These are phyloP conservation scores for Pinna nobilis DNA, from an alignment of 1,140 invertebrate species.

Conservation along the genomic window DNA sequence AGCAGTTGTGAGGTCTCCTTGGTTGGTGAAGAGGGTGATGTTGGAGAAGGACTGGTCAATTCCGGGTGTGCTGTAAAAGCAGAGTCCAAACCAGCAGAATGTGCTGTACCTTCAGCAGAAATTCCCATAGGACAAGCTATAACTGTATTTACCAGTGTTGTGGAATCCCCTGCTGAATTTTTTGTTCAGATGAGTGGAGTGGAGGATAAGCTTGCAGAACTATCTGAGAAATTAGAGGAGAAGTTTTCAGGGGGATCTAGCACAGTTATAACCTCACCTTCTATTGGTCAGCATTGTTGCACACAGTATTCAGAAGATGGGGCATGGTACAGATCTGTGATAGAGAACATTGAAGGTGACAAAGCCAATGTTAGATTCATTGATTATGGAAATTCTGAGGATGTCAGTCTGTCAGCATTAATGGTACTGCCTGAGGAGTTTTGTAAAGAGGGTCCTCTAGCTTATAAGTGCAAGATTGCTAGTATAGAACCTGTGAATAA, in stretches of 20 bases:
- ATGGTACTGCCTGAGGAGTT: slow-evolving; percentile 47
- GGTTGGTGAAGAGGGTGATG: slow-evolving; percentile 42
- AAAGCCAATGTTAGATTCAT: slow-evolving; percentile 78
- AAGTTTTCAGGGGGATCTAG: no score
- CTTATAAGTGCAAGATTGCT: slow-evolving; percentile 56
- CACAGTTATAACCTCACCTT: no score
- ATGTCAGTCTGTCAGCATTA: slow-evolving; percentile 33
- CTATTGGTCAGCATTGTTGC: slow-evolving; percentile 82
- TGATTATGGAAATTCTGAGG: slow-evolving; percentile 76
- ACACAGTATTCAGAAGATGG: slow-evolving; percentile 85
- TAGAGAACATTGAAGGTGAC: slow-evolving; percentile 80
- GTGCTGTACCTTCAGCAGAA: neutral
- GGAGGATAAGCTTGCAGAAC: no score
- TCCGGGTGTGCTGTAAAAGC: slow-evolving; percentile 19
- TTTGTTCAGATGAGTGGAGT: no score
- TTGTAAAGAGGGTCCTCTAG: slow-evolving; percentile 46
- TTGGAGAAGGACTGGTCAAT: slow-evolving; percentile 37
- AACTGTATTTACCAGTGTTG: no score
- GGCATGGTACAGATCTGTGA: slow-evolving; percentile 86
- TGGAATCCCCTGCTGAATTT: no score
- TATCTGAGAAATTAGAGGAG: no score
- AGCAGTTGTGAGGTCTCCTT: slow-evolving; percentile 48
- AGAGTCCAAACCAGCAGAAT: neutral
- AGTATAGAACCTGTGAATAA: slow-evolving; percentile 35
- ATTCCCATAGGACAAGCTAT: no score